These are phyloP conservation scores for Lottia scabra DNA, from an alignment of 2,888 invertebrate species.

Conservation along the genomic window DNA sequence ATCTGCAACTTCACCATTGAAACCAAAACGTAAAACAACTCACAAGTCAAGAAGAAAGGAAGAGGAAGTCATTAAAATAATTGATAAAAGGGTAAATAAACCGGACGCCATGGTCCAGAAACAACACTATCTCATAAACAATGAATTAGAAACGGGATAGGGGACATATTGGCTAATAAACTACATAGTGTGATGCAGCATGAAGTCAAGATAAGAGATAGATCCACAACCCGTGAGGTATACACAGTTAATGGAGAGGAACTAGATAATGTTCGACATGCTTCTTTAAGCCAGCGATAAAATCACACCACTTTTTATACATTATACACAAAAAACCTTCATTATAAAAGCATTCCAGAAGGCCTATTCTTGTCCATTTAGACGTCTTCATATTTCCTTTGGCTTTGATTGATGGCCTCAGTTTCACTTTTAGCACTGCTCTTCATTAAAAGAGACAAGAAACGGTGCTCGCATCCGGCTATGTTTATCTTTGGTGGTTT, in stretches of 20 bases:
- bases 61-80: no score
- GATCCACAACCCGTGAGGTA: not conserved
- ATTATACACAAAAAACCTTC: not conserved
- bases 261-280: conserved; percentile 3
- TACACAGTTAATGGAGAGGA: not conserved
- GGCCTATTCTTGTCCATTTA: not conserved
- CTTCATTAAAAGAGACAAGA: not conserved
- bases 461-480: not conserved
- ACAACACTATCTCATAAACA: not conserved
- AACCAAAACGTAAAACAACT: no score
- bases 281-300: not conserved
- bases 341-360: conserved; percentile 1
- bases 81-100: no score
- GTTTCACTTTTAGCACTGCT: not conserved
- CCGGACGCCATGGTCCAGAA: not conserved
- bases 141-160: not conserved
- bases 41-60: no score
- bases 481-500: not conserved
- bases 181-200: not conserved
- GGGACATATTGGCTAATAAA: not conserved
- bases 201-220: not conserved
- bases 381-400: not conserved
- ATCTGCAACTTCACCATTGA: no score
- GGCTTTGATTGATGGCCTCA: conserved; percentile 1
- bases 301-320: not conserved